A percentile compares a stretch with the other conserved stretches of the same genome.
phyloP scores from a whole-genome alignment of 2,888 invertebrate genomes.

The Tetropium fuscum region DNA sequence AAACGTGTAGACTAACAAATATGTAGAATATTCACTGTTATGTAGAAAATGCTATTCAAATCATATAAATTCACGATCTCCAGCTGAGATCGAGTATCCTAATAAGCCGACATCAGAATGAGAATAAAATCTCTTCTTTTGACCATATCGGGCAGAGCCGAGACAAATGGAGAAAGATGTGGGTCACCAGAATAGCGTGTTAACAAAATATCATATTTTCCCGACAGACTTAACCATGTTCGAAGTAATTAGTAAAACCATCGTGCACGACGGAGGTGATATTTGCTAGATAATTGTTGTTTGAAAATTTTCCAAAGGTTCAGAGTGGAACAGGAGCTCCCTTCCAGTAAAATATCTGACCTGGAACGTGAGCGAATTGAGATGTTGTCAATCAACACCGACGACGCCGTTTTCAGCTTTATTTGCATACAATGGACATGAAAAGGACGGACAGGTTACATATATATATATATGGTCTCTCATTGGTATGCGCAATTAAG shows the following conservation, averaged over 20 bases:
- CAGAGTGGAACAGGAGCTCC: constrained; percentile 17
- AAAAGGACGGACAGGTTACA: constrained; percentile 8
- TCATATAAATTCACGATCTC: constrained; percentile 25
- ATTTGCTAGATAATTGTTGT: constrained; percentile 33
- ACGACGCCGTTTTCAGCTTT: constrained; percentile 26
- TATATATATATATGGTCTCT: constrained; percentile 3
- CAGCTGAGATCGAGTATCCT: constrained; percentile 37
- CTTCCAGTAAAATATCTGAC: constrained; percentile 34
- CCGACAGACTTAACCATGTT: constrained; percentile 14
- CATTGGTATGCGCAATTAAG: not conserved
- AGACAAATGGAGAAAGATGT: constrained; percentile 42
- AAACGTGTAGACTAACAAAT: too few species aligned
- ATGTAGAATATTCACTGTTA: not conserved
- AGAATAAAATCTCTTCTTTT: constrained; percentile 50
- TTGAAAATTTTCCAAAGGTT: constrained; percentile 34
- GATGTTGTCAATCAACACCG: constrained; percentile 35
- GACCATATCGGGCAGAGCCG: constrained; percentile 48
- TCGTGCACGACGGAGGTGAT: constrained; percentile 31
- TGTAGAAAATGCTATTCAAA: constrained; percentile 12
- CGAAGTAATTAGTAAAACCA: constrained; percentile 22
- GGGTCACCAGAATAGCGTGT: constrained; percentile 47
- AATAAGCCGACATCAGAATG: constrained; percentile 48
- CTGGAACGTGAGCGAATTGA: constrained; percentile 45
- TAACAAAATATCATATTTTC: constrained; percentile 43
- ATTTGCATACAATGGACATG: constrained; percentile 24